A percentile compares a stretch with the other conserved stretches of the same genome.
Evolutionary conservation across 2,113 vertebrate species (phyloP).

Genomic region (Oenanthe oenanthe): DNA sequence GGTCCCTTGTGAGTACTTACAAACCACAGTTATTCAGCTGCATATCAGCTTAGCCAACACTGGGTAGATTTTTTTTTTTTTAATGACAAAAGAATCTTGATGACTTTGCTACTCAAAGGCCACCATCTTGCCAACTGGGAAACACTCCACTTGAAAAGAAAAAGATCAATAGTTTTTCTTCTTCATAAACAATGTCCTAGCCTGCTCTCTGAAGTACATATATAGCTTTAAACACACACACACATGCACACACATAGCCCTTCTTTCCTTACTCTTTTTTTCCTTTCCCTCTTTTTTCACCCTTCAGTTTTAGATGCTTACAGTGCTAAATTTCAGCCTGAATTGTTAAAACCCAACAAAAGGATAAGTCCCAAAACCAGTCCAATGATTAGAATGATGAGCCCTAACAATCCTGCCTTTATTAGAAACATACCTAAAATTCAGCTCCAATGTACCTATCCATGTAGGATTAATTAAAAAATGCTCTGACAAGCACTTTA

Average conservation of each 20-base stretch:
- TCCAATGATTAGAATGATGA: background rate
- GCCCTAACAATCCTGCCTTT: background rate
- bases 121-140: background rate
- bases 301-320: background rate
- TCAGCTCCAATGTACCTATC: background rate
- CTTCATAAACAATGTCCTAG: background rate
- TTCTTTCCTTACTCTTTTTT: background rate
- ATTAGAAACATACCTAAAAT: background rate
- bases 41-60: background rate
- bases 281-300: background rate
- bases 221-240: background rate
- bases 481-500: background rate
- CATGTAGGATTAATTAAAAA: background rate
- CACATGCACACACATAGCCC: background rate
- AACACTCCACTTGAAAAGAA: background rate
- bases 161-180: background rate
- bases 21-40: slow-evolving; percentile 48
- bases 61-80: background rate
- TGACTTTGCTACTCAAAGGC: background rate
- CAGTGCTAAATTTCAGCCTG: background rate
- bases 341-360: background rate
- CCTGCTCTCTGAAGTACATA: background rate
- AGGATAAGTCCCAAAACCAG: background rate
- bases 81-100: background rate
- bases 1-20: slow-evolving; percentile 1